Evolutionary conservation across 2,113 vertebrate genomes (phyloP).

Genomic region (Hylia prasina): DNA sequence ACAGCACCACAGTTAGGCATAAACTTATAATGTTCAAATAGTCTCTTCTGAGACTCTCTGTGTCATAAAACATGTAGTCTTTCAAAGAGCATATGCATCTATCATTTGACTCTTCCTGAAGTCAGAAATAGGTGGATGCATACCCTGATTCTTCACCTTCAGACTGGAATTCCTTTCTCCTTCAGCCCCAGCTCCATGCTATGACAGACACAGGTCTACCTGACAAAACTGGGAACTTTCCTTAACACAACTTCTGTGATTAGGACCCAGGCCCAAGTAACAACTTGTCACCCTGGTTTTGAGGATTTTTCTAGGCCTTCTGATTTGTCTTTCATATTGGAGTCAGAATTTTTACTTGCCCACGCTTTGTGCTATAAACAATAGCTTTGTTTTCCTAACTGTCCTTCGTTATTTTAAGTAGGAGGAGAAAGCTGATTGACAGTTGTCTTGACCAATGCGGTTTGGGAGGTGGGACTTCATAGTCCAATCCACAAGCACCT

Average conservation of each 20-base stretch:
- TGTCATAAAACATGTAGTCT: not conserved
- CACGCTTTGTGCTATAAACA: too few species aligned
- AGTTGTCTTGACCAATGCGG: too few species aligned
- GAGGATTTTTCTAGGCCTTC: too few species aligned
- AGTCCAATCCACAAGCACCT: too few species aligned
- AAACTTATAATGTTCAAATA: conserved; percentile 24
- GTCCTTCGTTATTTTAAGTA: too few species aligned
- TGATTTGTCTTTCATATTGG: too few species aligned
- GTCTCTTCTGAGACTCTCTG: not conserved
- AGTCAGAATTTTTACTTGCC: too few species aligned
- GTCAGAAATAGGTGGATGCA: not conserved
- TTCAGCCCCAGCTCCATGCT: not conserved
- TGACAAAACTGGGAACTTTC: not conserved
- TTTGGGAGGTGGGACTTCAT: too few species aligned
- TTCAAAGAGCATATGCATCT: not conserved
- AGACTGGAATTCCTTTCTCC: not conserved
- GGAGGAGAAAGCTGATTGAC: too few species aligned
- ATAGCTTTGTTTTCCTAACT: too few species aligned
- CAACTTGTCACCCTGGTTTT: too few species aligned
- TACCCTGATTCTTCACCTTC: not conserved
- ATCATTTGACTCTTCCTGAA: not conserved
- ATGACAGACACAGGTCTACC: not conserved
- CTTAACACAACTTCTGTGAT: too few species aligned
- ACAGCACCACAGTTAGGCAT: not conserved
- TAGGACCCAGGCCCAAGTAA: not conserved